A percentile compares a stretch with the other conserved stretches of the same genome.
Conservation (phyloP, 2,113 vertebrate species). For the Taxidea taxus region DNA sequence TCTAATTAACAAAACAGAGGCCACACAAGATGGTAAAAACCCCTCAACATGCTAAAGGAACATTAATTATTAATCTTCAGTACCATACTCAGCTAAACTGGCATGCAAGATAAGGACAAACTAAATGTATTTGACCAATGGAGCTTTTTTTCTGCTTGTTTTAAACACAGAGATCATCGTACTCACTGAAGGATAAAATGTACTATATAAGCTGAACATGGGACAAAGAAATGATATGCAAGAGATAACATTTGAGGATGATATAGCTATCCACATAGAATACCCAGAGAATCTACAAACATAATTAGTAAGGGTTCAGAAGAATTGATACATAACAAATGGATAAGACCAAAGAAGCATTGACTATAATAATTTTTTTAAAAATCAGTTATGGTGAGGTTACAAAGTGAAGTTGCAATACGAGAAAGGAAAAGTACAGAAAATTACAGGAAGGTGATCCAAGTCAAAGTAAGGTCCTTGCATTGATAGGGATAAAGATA, state of each 20-base stretch:
- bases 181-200: background rate
- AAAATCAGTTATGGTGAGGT: background rate
- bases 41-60: background rate
- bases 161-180: background rate
- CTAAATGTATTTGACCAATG: background rate
- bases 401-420: background rate
- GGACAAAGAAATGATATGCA: background rate
- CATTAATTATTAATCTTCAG: background rate
- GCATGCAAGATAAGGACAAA: background rate
- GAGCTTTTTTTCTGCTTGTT: background rate
- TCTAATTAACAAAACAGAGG: background rate
- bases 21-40: background rate
- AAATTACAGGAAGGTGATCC: background rate
- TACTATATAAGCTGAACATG: background rate
- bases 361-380: background rate
- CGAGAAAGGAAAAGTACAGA: background rate
- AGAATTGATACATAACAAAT: background rate
- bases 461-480: background rate
- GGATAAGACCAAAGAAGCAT: background rate
- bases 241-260: background rate
- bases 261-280: too few species aligned
- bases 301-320: too few species aligned
- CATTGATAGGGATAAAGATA: background rate
- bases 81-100: background rate
- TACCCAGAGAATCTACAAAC: too few species aligned